phyloP scores from a whole-genome alignment of 2,888 invertebrate genomes.

The Gerris lacustris region DNA sequence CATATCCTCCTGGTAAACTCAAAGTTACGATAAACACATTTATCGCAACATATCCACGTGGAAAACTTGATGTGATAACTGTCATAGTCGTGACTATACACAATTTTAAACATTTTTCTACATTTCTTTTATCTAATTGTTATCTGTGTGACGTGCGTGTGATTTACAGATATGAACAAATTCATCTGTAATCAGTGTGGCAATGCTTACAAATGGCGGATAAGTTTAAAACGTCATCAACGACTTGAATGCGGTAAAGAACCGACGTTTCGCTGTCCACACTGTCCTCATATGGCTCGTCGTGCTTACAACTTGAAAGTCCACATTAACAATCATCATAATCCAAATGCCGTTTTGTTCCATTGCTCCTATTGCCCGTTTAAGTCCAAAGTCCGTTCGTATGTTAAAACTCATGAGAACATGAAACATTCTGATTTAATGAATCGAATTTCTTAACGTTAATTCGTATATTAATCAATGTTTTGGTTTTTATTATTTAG shows the following conservation, averaged over 20 bases:
- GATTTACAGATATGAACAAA: not conserved
- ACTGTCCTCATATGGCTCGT: constrained; percentile 29
- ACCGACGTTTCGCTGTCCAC: constrained; percentile 31
- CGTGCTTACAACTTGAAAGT: constrained; percentile 29
- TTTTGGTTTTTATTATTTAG: too few relatives aligned
- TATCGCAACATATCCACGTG: too few relatives aligned
- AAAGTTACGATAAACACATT: too few relatives aligned
- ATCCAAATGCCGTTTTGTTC: not conserved
- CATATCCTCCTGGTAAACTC: too few relatives aligned
- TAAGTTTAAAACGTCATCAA: constrained; percentile 31
- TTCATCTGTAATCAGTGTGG: constrained; percentile 24
- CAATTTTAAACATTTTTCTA: too few relatives aligned
- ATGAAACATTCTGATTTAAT: constrained; percentile 2
- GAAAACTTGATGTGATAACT: too few relatives aligned
- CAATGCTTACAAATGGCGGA: constrained; percentile 26
- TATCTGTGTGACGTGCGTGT: too few relatives aligned
- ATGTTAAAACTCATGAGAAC: not conserved
- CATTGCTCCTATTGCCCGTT: not conserved
- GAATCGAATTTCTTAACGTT: too few relatives aligned
- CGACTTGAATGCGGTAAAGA: constrained; percentile 34
- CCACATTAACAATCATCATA: constrained; percentile 25
- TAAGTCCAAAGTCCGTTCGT: not conserved
- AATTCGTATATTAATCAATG: too few relatives aligned
- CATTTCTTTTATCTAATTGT: too few relatives aligned
- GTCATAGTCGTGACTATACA: too few relatives aligned